Base-by-base conservation (phyloP, 2,888 invertebrate genomes). In the Oxytorus armatus region DNA sequence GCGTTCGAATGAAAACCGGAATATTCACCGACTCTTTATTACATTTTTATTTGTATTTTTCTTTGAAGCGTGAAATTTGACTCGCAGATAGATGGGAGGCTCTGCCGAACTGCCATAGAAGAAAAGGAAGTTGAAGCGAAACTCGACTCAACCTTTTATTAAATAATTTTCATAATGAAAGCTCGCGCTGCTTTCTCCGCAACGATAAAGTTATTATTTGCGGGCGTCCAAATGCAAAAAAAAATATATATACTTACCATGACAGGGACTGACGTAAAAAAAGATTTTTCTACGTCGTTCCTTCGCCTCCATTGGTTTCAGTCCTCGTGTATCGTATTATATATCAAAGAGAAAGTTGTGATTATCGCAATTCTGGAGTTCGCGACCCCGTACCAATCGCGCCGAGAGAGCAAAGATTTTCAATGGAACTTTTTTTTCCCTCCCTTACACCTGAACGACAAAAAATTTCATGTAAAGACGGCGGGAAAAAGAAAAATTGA, bases 41-140 rank as follows among this genome's bases (percentile, higher is more conserved):
- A 18, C 65, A 33, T 7, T 10, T 2, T 11, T 16, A 11, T 53
- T 25, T 53, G 36, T 14, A 3, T 53, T 53, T 66, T 49, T 57
- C 36, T 55, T 29, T 14, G 47, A 21, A 79, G 51, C 36, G 70
- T 75, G 70, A 79, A 75, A 79, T 70, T 25, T 63, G 65, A 79
- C 49, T 65, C 29, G 55, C 33, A 33, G 59, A 59, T 39, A 51
- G 70, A 79, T 39, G n/a, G 65, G 70, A 70, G n/a, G 25, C 57
- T 47, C 21, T 16, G 14, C 51, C 66, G 23, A 66, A 53, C 21
- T 42, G 25, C 33, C 8, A 7, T 14, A 75, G 18, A 66, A 4
- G 5, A 3, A 23, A 18, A 66, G 44, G 53, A 33, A 44, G n/a
- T 7, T 51, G 42, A 33, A 51, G 23, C 44, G 14, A 44, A 69